Evolutionary conservation across 35 echinoderm and acorn worm species (phyloP).

Genomic region (Lytechinus pictus): DNA sequence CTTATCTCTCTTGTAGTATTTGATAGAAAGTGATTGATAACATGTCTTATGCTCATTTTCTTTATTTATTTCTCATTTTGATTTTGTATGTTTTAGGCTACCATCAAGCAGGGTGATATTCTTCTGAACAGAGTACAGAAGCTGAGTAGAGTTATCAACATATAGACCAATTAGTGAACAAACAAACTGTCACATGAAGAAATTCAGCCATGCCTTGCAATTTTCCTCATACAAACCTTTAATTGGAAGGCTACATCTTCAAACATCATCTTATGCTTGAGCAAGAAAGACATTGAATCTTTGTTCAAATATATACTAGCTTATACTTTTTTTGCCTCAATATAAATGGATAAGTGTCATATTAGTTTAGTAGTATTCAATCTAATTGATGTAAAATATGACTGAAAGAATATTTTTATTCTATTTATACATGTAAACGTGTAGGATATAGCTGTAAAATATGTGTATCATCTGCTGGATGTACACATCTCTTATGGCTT

Average conservation of each 20-base stretch:
- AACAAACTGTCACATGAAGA: neutral
- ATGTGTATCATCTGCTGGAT: neutral
- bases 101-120: conserved; percentile 98
- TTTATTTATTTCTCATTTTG: conserved; percentile 26
- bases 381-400: neutral
- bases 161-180: conserved; percentile 58
- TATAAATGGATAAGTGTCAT: neutral
- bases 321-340: neutral
- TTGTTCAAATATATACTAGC: too few species aligned
- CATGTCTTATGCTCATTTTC: neutral
- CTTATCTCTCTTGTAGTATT: neutral
- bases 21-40: neutral
- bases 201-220: neutral
- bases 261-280: too few species aligned
- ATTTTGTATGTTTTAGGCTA: conserved; percentile 74
- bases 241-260: too few species aligned
- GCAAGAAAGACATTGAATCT: too few species aligned
- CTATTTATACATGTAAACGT: neutral
- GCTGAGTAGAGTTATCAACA: conserved; percentile 95
- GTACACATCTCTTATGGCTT: neutral
- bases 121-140: conserved; percentile 98
- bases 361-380: neutral
- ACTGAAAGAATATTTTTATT: neutral
- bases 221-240: neutral
- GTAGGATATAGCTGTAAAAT: too few species aligned